Evolutionary conservation across 2,888 invertebrate species (phyloP).

Genomic region (Hydroisotoma schaefferi): DNA sequence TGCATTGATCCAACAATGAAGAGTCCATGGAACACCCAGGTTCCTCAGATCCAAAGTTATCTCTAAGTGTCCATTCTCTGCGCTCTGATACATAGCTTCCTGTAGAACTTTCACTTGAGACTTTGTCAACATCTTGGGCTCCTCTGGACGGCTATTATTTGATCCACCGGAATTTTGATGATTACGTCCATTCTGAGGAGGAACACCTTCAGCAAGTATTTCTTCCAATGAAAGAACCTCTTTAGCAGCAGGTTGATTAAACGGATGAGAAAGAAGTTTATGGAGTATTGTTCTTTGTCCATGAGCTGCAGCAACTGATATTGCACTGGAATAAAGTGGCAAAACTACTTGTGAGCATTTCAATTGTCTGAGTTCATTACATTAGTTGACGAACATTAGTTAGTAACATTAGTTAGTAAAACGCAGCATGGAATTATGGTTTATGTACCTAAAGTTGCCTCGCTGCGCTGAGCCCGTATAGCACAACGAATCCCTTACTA

Average conservation of each 20-base stretch:
- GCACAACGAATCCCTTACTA: constrained; percentile 75
- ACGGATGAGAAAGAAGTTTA: constrained; percentile 70
- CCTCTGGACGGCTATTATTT: constrained; percentile 49
- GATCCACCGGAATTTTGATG: constrained; percentile 2
- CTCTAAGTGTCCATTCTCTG: constrained; percentile 87
- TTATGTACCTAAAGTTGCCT: constrained; percentile 76
- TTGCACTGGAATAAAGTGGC: constrained; percentile 60
- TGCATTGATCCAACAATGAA: constrained; percentile 90
- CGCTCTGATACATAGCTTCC: constrained; percentile 91
- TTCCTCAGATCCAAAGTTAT: constrained; percentile 83
- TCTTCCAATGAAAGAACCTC: constrained; percentile 83
- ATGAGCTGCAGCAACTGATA: constrained; percentile 84
- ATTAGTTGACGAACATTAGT: too few species aligned
- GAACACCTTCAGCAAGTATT: constrained; percentile 78
- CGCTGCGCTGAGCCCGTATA: constrained; percentile 82
- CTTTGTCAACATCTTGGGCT: constrained; percentile 63
- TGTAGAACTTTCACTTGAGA: constrained; percentile 78
- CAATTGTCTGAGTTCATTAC: too few species aligned
- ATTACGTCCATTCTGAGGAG: constrained; percentile 43
- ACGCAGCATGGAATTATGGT: too few species aligned
- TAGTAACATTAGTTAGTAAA: too few species aligned
- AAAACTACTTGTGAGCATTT: constrained; percentile 1
- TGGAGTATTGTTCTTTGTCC: constrained; percentile 76
- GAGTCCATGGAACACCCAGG: constrained; percentile 82
- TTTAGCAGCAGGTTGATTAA: constrained; percentile 60